phyloP scores from a whole-genome alignment of 2,888 invertebrate species.

The Myopa tessellatipennis region DNA sequence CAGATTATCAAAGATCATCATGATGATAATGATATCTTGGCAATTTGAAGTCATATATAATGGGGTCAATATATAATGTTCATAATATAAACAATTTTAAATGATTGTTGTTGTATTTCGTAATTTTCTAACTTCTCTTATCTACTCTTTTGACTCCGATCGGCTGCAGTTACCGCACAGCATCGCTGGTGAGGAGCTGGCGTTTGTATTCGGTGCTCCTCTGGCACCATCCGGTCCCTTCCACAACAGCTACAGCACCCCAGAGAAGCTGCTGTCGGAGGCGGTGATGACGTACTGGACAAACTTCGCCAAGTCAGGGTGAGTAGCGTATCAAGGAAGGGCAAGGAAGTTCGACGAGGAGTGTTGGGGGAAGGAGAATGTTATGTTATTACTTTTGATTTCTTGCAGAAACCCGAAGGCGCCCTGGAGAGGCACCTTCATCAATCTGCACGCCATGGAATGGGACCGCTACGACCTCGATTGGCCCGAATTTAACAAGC shows the following conservation, averaged over 20 bases:
- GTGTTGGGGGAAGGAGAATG: neutral
- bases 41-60: too few relatives aligned
- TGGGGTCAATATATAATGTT: too few relatives aligned
- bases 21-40: too few relatives aligned
- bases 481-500: conserved; percentile 86
- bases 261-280: conserved; percentile 85
- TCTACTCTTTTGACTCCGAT: neutral
- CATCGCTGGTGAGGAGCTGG: conserved; percentile 87
- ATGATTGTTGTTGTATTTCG: too few relatives aligned
- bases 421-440: conserved; percentile 75
- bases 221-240: conserved; percentile 79
- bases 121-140: neutral
- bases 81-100: too few relatives aligned
- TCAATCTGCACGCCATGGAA: conserved; percentile 74
- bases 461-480: conserved; percentile 79
- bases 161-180: conserved; percentile 75
- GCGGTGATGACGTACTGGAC: conserved; percentile 90
- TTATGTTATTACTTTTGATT: neutral
- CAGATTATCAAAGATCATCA: too few relatives aligned
- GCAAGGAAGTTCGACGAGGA: neutral
- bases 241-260: conserved; percentile 78
- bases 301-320: conserved; percentile 92
- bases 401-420: conserved; percentile 79
- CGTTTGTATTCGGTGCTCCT: conserved; percentile 89
- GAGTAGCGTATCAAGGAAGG: conserved; percentile 61